These are phyloP conservation scores for Heliangelus exortis DNA, from an alignment of 2,797 vertebrate genomes.

Conservation along the genomic window DNA sequence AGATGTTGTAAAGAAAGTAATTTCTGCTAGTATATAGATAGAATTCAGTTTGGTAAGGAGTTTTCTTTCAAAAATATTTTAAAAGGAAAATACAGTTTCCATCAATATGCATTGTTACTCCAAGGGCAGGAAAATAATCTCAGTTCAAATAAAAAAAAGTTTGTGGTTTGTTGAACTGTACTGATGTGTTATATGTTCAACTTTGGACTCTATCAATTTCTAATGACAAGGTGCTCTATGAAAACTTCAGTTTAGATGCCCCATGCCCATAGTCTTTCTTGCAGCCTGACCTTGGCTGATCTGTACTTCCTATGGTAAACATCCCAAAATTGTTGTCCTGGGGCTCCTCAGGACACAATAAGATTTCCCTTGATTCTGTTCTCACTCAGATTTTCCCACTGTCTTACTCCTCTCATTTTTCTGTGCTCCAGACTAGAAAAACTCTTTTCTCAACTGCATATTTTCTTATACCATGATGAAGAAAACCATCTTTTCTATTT, in stretches of 20 bases:
- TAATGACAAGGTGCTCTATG: not conserved
- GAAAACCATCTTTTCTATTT: not conserved
- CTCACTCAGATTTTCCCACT: not conserved
- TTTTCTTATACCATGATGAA: not conserved
- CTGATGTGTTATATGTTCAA: not conserved
- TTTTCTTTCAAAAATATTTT: not conserved
- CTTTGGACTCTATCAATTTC: not conserved
- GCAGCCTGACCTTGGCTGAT: not conserved
- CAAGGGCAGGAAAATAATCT: not conserved
- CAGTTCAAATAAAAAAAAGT: not conserved
- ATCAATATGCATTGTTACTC: not conserved
- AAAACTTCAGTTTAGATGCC: not conserved
- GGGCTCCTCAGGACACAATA: not conserved
- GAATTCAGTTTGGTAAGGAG: not conserved
- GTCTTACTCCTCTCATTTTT: not conserved
- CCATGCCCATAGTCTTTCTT: not conserved
- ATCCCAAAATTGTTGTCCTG: not conserved
- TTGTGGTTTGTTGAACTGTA: not conserved
- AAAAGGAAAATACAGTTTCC: not conserved
- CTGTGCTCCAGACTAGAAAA: not conserved
- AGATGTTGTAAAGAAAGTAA: not conserved
- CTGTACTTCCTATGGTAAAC: not conserved
- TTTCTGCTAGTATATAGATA: not conserved
- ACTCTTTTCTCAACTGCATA: not conserved
- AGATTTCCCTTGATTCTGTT: not conserved